Conservation (phyloP, 2,113 vertebrate species). For the Pelusios castaneus region DNA sequence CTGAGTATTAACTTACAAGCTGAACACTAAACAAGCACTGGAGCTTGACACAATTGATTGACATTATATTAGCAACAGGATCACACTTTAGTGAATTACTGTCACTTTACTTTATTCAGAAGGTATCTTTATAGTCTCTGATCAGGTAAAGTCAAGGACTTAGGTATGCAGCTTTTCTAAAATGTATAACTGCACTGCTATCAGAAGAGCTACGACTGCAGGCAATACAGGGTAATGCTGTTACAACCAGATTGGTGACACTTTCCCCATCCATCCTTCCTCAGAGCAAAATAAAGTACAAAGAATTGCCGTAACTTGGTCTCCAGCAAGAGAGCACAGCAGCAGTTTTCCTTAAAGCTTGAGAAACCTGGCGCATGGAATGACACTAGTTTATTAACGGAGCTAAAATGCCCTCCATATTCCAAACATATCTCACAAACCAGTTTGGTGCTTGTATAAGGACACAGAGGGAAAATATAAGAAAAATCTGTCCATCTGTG, state of each 20-base stretch:
- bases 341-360: not conserved
- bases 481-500: not conserved
- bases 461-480: not conserved
- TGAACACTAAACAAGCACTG: slow-evolving; percentile 62
- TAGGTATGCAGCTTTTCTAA: not conserved
- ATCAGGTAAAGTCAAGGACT: not conserved
- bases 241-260: not conserved
- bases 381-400: not conserved
- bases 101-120: slow-evolving; percentile 24
- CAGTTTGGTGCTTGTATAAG: not conserved
- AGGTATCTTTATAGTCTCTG: not conserved
- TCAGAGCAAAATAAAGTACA: not conserved
- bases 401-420: slow-evolving; percentile 5
- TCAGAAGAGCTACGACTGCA: not conserved
- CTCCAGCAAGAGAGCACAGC: not conserved
- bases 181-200: not conserved
- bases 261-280: not conserved
- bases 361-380: not conserved
- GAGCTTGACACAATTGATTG: slow-evolving; percentile 52
- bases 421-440: not conserved
- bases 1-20: slow-evolving; percentile 60
- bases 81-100: not conserved
- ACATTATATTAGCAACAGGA: slow-evolving; percentile 21
- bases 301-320: not conserved
- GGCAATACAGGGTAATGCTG: not conserved